phyloP scores from a whole-genome alignment of 2,797 vertebrate species.

The Kryptopterus vitreolus region DNA sequence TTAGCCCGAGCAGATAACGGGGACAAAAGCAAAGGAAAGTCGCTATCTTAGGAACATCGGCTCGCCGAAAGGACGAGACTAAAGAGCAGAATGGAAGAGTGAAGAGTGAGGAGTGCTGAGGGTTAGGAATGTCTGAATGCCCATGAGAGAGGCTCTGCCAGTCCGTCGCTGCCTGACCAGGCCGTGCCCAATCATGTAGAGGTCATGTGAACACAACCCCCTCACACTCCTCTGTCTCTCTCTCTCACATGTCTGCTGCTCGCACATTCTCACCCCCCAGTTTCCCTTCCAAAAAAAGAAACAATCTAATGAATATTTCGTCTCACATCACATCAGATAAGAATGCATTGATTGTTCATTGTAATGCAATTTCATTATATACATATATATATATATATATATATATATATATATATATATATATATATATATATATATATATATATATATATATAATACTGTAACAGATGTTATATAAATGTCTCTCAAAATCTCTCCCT shows the following conservation, averaged over 20 bases:
- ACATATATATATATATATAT: too few species aligned
- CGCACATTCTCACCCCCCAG: conserved; percentile 64
- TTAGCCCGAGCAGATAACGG: neutral
- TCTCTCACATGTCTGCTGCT: conserved; percentile 70
- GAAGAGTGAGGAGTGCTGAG: conserved; percentile 23
- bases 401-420: too few species aligned
- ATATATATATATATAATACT: too few species aligned
- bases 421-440: too few species aligned
- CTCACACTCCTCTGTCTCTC: conserved; percentile 63
- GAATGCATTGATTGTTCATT: conserved; percentile 34
- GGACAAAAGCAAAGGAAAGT: neutral
- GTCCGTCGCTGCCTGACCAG: conserved; percentile 71
- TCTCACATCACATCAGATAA: conserved; percentile 69
- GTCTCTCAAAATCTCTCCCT: too few species aligned
- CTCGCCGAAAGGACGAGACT: neutral
- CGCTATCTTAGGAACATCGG: neutral
- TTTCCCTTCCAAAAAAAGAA: conserved; percentile 58
- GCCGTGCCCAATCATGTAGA: conserved; percentile 78
- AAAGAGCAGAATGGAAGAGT: conserved; percentile 47
- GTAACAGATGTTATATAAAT: too few species aligned
- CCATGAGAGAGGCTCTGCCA: conserved; percentile 85
- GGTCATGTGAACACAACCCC: conserved; percentile 86
- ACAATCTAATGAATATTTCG: conserved; percentile 69
- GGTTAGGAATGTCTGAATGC: conserved; percentile 85
- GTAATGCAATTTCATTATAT: neutral